Evolutionary conservation across 1,140 invertebrate species (phyloP).

Genomic region (Musca domestica): DNA sequence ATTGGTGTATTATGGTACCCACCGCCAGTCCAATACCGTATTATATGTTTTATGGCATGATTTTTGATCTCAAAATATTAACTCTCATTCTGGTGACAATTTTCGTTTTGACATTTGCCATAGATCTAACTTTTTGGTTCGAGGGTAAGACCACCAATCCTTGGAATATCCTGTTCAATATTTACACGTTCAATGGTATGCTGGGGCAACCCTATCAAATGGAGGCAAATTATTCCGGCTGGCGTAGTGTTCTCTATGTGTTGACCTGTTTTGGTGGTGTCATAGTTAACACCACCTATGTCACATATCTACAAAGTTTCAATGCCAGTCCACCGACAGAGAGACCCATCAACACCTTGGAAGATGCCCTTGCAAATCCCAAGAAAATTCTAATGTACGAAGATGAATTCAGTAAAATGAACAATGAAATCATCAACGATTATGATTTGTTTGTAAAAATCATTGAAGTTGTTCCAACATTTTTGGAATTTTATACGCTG

Average conservation of each 20-base stretch:
- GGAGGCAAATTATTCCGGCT: not conserved
- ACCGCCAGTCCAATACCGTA: not conserved
- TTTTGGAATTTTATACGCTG: not conserved
- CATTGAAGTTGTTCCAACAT: not conserved
- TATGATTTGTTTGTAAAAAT: not conserved
- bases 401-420: not conserved
- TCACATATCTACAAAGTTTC: constrained; percentile 7
- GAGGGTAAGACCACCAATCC: not conserved
- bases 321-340: not conserved
- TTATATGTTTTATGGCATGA: not conserved
- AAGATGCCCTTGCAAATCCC: not conserved
- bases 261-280: not conserved
- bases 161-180: not conserved
- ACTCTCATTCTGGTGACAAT: not conserved
- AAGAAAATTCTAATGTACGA: not conserved
- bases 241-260: constrained; percentile 6
- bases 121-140: not conserved
- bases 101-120: not conserved
- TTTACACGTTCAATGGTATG: not conserved
- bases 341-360: not conserved
- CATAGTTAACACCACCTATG: constrained; percentile 3
- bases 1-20: constrained; percentile 17
- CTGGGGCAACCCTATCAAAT: constrained; percentile 1
- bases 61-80: not conserved
- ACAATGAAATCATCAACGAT: not conserved